Evolutionary conservation across 2,113 vertebrate genomes (phyloP).

Genomic region (Cromileptes altivelis): DNA sequence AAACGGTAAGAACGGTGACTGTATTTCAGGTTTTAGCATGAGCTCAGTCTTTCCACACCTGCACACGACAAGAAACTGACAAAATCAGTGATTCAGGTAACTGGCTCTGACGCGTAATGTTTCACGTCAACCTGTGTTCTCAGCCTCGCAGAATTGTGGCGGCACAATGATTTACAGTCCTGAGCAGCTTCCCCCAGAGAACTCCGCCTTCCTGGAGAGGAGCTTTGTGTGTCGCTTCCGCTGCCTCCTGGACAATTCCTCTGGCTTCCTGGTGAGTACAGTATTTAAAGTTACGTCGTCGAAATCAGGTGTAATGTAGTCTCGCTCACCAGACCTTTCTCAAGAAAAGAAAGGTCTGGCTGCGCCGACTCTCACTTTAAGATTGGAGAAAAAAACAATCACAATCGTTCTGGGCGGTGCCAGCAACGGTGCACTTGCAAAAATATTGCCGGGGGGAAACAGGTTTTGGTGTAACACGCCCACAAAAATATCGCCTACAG

Average conservation of each 20-base stretch:
- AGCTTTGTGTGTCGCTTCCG: constrained; percentile 87
- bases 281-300: background rate
- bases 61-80: background rate
- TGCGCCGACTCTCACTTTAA: too few species aligned
- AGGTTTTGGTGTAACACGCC: too few species aligned
- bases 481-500: too few species aligned
- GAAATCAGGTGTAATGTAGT: too few species aligned
- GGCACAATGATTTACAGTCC: constrained; percentile 56
- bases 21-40: background rate
- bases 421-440: too few species aligned
- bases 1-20: constrained; percentile 55
- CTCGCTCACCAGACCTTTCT: too few species aligned
- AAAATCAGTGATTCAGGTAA: background rate
- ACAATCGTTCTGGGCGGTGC: too few species aligned
- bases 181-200: constrained; percentile 83
- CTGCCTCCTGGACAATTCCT: constrained; percentile 89
- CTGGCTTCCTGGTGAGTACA: constrained; percentile 84
- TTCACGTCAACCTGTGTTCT: background rate
- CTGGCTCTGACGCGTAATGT: background rate
- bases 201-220: constrained; percentile 88
- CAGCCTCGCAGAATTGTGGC: constrained; percentile 48
- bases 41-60: background rate
- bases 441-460: too few species aligned
- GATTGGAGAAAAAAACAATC: too few species aligned
- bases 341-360: too few species aligned